Conservation (phyloP, 2,797 vertebrate species). For the Siniperca obscura region DNA sequence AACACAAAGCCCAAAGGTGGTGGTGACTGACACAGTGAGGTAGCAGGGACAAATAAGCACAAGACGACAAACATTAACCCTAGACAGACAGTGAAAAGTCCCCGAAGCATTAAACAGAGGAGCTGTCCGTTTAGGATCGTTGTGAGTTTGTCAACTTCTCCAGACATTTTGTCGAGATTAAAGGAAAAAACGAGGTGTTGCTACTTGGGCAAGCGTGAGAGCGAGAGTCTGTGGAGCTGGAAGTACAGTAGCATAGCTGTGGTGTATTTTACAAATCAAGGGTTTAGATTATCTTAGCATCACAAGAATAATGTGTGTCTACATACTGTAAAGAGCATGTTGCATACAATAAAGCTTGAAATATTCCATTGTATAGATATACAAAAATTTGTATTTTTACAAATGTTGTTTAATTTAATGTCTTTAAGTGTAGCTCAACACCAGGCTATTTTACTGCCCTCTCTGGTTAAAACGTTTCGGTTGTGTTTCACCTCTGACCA, state of each 20-base stretch:
- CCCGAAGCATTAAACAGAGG: conserved; percentile 58
- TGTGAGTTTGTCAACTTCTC: conserved; percentile 49
- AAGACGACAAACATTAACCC: conserved; percentile 27
- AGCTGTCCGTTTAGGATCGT: conserved; percentile 51
- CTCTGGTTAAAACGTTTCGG: neutral
- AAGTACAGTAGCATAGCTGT: conserved; percentile 9
- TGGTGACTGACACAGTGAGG: conserved; percentile 46
- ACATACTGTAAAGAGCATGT: conserved; percentile 3
- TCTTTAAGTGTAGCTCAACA: conserved; percentile 18
- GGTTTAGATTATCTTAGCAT: conserved; percentile 29
- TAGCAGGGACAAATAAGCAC: conserved; percentile 49
- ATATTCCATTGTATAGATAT: neutral
- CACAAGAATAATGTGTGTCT: conserved; percentile 2
- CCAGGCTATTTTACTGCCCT: neutral
- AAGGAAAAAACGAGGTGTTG: conserved; percentile 14
- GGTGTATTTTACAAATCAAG: conserved; percentile 36
- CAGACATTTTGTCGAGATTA: conserved; percentile 22
- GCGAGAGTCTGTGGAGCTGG: conserved; percentile 31
- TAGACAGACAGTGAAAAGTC: conserved; percentile 64
- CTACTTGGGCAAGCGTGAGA: conserved; percentile 1
- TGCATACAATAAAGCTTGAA: conserved; percentile 5
- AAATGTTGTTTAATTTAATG: neutral
- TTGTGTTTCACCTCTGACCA: neutral
- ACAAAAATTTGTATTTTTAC: too few species aligned
- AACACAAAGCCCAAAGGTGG: conserved; percentile 50